Evolutionary conservation across 53 echinoderm and acorn worm genomes (phyloP).

Genomic region (Zoroaster sp.): DNA sequence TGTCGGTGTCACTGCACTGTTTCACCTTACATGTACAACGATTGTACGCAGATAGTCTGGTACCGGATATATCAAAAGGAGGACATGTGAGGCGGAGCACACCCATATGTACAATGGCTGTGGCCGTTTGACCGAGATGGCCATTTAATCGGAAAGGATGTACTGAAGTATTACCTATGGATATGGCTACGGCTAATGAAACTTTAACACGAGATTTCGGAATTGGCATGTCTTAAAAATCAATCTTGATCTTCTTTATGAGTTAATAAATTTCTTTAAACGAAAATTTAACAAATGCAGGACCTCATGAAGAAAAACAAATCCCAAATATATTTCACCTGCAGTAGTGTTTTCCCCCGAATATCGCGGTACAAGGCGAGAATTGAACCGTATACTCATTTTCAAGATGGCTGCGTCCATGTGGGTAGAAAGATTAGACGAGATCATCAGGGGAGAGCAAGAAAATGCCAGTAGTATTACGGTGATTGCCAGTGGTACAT

Average conservation of each 20-base stretch:
- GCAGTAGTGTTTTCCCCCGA: no score
- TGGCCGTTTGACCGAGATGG: not conserved
- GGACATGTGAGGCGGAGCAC: not conserved
- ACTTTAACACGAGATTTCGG: not conserved
- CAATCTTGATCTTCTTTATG: not conserved
- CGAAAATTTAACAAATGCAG: not conserved
- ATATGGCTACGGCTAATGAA: not conserved
- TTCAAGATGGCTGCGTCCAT: constrained; percentile 94
- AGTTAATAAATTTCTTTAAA: not conserved
- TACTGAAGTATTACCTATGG: not conserved
- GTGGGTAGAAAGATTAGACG: constrained; percentile 68
- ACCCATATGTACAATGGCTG: not conserved
- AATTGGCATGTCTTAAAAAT: not conserved
- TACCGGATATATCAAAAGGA: not conserved
- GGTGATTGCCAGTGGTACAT: constrained; percentile 66
- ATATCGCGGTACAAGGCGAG: constrained; percentile 5
- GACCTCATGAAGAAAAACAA: no score
- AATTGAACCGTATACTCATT: not conserved
- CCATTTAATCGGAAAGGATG: not conserved
- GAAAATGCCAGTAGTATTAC: constrained; percentile 29
- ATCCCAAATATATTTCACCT: no score
- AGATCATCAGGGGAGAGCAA: constrained; percentile 77
- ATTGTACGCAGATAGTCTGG: not conserved
- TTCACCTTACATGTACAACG: not conserved
- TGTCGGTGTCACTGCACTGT: not conserved